Conservation (phyloP, 2,113 vertebrate species). For the Chrysemys picta region DNA sequence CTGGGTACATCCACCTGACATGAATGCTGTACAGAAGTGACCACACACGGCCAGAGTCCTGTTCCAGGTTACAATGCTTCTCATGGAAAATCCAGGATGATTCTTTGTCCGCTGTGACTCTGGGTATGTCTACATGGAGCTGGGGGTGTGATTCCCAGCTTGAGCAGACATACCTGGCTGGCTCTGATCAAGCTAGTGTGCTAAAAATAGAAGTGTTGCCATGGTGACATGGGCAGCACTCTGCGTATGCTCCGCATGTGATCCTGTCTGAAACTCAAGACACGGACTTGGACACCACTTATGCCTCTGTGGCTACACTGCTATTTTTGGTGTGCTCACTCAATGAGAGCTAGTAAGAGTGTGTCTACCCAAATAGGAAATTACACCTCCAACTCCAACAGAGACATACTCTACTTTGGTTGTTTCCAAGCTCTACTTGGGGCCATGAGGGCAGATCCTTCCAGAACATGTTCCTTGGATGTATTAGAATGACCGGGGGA, state of each 20-base stretch:
- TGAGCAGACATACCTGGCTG: background rate
- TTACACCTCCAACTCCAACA: background rate
- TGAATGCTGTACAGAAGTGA: background rate
- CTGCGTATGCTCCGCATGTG: background rate
- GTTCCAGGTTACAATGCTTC: background rate
- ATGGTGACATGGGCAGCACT: background rate
- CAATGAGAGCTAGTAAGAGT: background rate
- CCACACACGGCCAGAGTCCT: background rate
- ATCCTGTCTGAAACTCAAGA: background rate
- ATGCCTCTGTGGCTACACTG: background rate
- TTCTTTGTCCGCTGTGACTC: background rate
- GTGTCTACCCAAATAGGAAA: background rate
- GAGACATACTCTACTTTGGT: background rate
- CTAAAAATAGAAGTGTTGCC: background rate
- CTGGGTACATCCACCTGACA: background rate
- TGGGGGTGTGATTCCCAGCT: background rate
- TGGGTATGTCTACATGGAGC: accelerated
- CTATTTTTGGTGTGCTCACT: background rate
- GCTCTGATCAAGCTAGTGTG: background rate
- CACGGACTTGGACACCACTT: background rate
- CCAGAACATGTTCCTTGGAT: background rate
- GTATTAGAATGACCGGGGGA: background rate
- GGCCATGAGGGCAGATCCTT: background rate
- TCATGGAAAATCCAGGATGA: background rate
- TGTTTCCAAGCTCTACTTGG: background rate